These are phyloP conservation scores for Cactoblastis cactorum DNA, from an alignment of 2,888 invertebrate species.

Conservation along the genomic window DNA sequence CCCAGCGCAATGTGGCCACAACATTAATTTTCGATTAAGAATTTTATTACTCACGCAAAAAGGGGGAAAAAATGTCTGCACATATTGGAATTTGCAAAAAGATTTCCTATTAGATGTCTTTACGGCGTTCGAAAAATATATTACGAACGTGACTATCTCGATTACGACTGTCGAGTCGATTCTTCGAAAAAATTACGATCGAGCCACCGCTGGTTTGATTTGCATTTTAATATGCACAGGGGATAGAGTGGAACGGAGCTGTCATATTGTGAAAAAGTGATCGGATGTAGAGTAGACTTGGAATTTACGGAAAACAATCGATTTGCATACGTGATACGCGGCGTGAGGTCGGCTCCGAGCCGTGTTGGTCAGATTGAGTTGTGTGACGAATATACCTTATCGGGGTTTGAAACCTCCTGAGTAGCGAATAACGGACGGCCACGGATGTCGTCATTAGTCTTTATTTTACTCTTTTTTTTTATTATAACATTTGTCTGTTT, in stretches of 20 bases:
- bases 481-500: no score
- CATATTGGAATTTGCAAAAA: conserved; percentile 64
- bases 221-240: conserved; percentile 76
- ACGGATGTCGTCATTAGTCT: no score
- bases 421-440: no score
- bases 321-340: conserved; percentile 14
- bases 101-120: conserved; percentile 58
- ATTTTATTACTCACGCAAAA: conserved; percentile 47
- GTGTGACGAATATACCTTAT: background rate
- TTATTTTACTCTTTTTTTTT: no score
- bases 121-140: conserved; percentile 61
- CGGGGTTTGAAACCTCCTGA: no score
- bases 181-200: conserved; percentile 42
- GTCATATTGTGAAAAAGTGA: conserved; percentile 55
- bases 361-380: conserved; percentile 6
- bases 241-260: conserved; percentile 50
- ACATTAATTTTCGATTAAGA: conserved; percentile 62
- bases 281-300: conserved; percentile 24
- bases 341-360: no score
- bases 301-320: conserved; percentile 21
- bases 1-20: conserved; percentile 31
- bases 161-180: conserved; percentile 54
- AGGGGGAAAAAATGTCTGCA: conserved; percentile 37
- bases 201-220: conserved; percentile 51
- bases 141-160: conserved; percentile 62